Base-by-base conservation (phyloP, 2,113 vertebrate genomes). In the Promerops cafer region DNA sequence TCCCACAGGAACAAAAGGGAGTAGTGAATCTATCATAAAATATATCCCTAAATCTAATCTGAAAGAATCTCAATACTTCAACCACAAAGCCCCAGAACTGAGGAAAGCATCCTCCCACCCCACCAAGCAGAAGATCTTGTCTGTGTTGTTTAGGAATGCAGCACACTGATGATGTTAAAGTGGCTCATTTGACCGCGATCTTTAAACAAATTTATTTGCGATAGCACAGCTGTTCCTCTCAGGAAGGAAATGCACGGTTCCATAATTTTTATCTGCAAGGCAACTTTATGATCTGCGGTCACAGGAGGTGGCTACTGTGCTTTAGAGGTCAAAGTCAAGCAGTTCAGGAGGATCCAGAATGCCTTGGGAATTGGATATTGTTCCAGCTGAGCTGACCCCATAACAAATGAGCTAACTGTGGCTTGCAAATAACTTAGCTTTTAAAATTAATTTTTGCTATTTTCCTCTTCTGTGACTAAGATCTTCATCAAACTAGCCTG, bases 251-350 rank as follows among this genome's bases (percentile, higher is more conserved):
- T 16, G 27, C 79, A 69, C 13, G 31, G 42, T 57, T 89, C 72
- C 72, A 91, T 93, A 93, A 92, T 83, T 96, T 91, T 94, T 96
- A 94, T 96, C 93, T 86, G 60, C 57, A 83, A 96, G 60, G 93
- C 95, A 95, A 87, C 56, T 96, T 97, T 88, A 96, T 80, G 85
- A 75, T 93, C 83, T 94, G 92, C 13, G 92, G 92, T 95, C 90
- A 92, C 56, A 86, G 90, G 31, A 88, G 88, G 85, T 90, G 69
- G 93, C 96, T 94, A 92, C 94, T 96, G 94, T 93, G 76, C 79
- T 94, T 88, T 16, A 86, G 71, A 88, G 71, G 87, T 96, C 90
- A 93, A 81, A 96, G 86, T 79, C 33, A 78, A 82, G 31, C 56
- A 64, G 63, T 88, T 80, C 39, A 77, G 60, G 37, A 85, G 35